Evolutionary conservation across 1,140 invertebrate species (phyloP).

Genomic region (Eriocheir sinensis): DNA sequence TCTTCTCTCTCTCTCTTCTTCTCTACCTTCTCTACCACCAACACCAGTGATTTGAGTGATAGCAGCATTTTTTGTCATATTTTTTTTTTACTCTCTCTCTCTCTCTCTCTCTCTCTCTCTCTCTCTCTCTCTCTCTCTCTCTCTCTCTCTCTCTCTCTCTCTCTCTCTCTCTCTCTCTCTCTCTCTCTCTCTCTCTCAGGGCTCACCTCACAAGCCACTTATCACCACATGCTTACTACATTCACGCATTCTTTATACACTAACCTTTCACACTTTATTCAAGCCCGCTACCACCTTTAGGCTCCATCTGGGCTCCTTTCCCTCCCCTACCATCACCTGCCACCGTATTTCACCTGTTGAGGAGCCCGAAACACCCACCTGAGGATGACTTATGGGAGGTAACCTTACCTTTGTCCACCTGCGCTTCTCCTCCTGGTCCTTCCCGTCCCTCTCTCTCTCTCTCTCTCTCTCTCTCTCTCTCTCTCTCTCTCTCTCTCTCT

Average conservation of each 20-base stretch:
- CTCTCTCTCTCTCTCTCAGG: too few relatives aligned
- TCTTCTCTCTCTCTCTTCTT: neutral
- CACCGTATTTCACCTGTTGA: too few relatives aligned
- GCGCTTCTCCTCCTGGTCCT: neutral
- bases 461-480: slow-evolving; percentile 6
- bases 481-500: neutral
- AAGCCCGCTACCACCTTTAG: too few relatives aligned
- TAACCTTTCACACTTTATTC: too few relatives aligned
- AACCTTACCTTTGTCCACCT: slow-evolving; percentile 4
- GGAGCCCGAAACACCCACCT: neutral
- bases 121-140: too few relatives aligned
- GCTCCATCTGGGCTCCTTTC: neutral
- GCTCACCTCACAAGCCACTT: too few relatives aligned
- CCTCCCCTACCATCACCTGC: neutral
- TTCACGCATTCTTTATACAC: too few relatives aligned
- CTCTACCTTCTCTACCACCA: neutral
- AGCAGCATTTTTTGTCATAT: too few relatives aligned
- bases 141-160: too few relatives aligned
- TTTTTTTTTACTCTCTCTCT: neutral
- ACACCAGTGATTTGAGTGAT: too few relatives aligned
- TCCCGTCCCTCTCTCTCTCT: neutral
- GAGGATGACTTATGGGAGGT: neutral
- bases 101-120: neutral
- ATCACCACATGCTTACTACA: too few relatives aligned
- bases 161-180: too few relatives aligned